Base-by-base conservation (phyloP, 2,797 vertebrate species). In the Brachymystax lenok region DNA sequence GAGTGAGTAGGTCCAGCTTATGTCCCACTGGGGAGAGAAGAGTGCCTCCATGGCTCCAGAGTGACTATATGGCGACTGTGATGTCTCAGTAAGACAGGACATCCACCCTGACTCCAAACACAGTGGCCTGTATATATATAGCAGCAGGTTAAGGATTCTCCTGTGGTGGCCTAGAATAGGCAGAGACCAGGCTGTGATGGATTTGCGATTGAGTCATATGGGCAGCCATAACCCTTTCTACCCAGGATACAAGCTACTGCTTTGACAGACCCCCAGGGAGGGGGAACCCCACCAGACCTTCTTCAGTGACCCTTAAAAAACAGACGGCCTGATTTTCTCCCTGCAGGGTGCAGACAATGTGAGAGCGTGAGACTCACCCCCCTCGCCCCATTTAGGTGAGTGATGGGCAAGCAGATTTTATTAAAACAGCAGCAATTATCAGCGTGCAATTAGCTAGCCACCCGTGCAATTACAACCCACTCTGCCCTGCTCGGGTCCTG, bases 401-500 rank as follows among this genome's bases (percentile, higher is more conserved):
- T 88, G 89, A 93, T 92, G 86, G 90, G 87, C 70, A 77, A 76
- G 82, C 80, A 87, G 86, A 88, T 88, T 90, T 88, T 88, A 83
- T 91, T 90, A 88, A 91, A 93, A 92, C 86, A 88, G 87, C 86
- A 82, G 63, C 85, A 92, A 92, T 93, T 92, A 92, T 89, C 85
- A 88, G 81, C 8, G 78, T 52, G 84, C 84, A 91, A 90, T 92
- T 92, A 85, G 82, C 56, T 33, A 46, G 73, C 73, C 63, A 77
- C 77, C 59, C 66, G 75, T 80, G 84, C 83, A 88, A 91, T 91
- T 91, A 90, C 90, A 80, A 75, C 84, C 52, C 80, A 21, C 24
- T 71, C 24, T 30, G 70, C 24, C 24, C 24, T n/a, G 16, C 50
- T n/a, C 19, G 24, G 66, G 64, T 24, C 24, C 33, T 5, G 12